Evolutionary conservation across 2,113 vertebrate genomes (phyloP).

Genomic region (Leptobrachium leishanense): DNA sequence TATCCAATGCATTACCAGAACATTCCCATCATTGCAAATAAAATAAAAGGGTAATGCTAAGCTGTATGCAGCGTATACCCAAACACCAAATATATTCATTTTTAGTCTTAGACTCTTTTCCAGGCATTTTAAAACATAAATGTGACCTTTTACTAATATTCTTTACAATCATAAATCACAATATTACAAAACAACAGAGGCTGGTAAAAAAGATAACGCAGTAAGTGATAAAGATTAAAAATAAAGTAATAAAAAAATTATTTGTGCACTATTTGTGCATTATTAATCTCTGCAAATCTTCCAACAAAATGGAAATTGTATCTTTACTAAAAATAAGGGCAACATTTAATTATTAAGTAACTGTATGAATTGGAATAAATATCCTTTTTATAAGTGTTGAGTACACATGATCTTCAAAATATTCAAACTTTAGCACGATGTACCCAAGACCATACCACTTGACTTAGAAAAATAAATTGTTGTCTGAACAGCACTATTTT

Average conservation of each 20-base stretch:
- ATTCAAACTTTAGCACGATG: not conserved
- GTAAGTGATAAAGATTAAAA: not conserved
- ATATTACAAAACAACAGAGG: not conserved
- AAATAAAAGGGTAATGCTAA: conserved; percentile 30
- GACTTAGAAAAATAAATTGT: conserved; percentile 2
- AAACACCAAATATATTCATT: conserved; percentile 19
- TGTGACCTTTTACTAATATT: not conserved
- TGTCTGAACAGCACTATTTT: not conserved
- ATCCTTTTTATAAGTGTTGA: conserved; percentile 6
- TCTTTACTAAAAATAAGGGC: conserved; percentile 3
- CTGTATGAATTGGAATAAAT: conserved; percentile 5
- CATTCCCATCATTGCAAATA: conserved; percentile 35
- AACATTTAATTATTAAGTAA: conserved; percentile 5
- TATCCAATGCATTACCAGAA: conserved; percentile 13
- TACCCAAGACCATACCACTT: conserved; percentile 25
- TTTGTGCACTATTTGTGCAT: not conserved
- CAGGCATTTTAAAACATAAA: conserved; percentile 20
- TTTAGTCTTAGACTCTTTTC: conserved; percentile 17
- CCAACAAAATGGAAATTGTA: not conserved
- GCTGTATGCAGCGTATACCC: conserved; percentile 27
- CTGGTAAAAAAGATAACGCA: not conserved
- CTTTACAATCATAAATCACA: not conserved
- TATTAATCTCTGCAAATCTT: not conserved
- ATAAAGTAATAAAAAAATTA: not conserved
- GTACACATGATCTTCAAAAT: conserved; percentile 22